Base-by-base conservation (phyloP, 2,888 invertebrate genomes). In the Cecidostiba fungosa region DNA sequence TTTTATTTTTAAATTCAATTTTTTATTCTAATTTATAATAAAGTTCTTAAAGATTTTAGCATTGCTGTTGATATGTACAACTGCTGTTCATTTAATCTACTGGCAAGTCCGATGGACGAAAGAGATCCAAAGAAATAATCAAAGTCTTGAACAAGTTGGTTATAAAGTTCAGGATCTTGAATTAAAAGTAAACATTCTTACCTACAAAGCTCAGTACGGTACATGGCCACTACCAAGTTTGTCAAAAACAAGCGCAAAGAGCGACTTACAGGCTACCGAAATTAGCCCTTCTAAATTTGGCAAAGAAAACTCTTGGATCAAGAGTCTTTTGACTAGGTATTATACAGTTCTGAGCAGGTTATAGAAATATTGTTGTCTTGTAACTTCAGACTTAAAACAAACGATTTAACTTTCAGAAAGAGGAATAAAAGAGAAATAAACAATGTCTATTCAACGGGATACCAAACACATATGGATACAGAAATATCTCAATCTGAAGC, bases 181-280 rank as follows among this genome's bases (percentile, higher is more conserved):
- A 86, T 86, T 92, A 26, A 91, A 91, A 84, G 88, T 92, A 5
- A 91, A 92, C 76, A 89, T 92, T 50, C 77, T 92, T 62, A 91
- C 91, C 0, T 92, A 92, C 78, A 92, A 92, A 88, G 89, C 91
- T 85, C 92, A 92, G 79, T 92, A 92, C 47, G 92, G 92, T 3
- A 88, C 89, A 14, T 92, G 92, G 92, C 91, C 92, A 1, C 54
- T 91, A 59, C 88, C 90, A 78, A 88, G 90, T 79, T 87, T 91
- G 82, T 87, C 82, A 23, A 88, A 86, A 43, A 86, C 89, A 1
- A 86, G 82, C 19, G 80, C 88, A 0, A 89, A 85, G 36, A 89
- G 85, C 8, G 86, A 88, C 6, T 47, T 90, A 0, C 83, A 87
- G 39, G 89, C 90, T 23, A 88, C 90, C 8, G 86, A 88, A 70